Conservation (phyloP, 92 coral and sea anemone species). For the Micromussa lordhowensis region DNA sequence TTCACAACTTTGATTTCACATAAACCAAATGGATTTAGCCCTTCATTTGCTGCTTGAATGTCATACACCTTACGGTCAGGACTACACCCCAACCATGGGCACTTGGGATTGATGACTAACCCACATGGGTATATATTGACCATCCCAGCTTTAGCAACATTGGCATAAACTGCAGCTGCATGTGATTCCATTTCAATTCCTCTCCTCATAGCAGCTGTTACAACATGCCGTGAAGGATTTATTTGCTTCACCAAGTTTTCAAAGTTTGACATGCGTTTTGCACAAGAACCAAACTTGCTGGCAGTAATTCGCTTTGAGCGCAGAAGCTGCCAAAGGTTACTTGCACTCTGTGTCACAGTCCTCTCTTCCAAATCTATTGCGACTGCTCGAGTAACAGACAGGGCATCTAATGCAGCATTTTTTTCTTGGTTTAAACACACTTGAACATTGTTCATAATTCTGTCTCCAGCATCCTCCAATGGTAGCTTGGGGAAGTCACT, state of each 20-base stretch:
- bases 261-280: conserved; percentile 37
- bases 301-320: conserved; percentile 41
- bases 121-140: conserved; percentile 60
- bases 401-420: conserved; percentile 39
- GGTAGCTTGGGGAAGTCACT: conserved; percentile 56
- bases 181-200: conserved; percentile 43
- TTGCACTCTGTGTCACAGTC: conserved; percentile 21
- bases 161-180: conserved; percentile 48
- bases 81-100: conserved; percentile 63
- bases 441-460: conserved; percentile 41
- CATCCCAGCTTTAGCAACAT: conserved; percentile 12
- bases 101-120: conserved; percentile 55
- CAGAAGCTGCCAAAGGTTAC: conserved; percentile 13
- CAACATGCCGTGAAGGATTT: conserved; percentile 42
- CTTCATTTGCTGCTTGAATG: neutral
- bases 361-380: neutral
- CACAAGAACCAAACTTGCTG: conserved; percentile 40
- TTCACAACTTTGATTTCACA: neutral
- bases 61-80: conserved; percentile 72
- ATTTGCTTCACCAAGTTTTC: conserved; percentile 46
- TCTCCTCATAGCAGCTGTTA: conserved; percentile 26
- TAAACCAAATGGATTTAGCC: neutral
- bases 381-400: conserved; percentile 7
- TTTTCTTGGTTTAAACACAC: conserved; percentile 34
- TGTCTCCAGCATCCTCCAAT: conserved; percentile 16